phyloP scores from a whole-genome alignment of 2,888 invertebrate genomes.

The Macrophya annulata region DNA sequence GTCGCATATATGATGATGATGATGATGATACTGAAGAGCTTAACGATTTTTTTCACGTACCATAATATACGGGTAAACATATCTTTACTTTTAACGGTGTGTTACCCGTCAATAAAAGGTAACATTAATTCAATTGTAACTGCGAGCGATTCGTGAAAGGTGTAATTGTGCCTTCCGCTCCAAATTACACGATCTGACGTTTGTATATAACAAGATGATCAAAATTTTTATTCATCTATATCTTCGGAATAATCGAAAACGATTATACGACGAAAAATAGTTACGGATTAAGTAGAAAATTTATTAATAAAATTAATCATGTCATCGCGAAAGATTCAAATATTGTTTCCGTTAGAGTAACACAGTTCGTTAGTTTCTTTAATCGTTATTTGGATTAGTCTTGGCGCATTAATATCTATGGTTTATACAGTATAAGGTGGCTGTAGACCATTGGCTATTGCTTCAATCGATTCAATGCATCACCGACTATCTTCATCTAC shows the following conservation, averaged over 20 bases:
- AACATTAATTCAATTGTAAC: conserved; percentile 46
- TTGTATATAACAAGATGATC: conserved; percentile 27
- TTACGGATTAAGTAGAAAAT: too few species aligned
- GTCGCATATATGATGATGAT: conserved; percentile 1
- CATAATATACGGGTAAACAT: conserved; percentile 42
- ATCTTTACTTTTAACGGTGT: conserved; percentile 52
- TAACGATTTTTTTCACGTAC: conserved; percentile 32
- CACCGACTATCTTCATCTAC: conserved; percentile 52
- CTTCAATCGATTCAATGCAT: conserved; percentile 52
- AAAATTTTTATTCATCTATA: neutral
- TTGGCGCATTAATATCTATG: neutral
- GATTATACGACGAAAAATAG: neutral
- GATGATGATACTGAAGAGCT: conserved; percentile 14
- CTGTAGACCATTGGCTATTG: conserved; percentile 37
- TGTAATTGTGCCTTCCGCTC: conserved; percentile 35
- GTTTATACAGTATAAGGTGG: neutral
- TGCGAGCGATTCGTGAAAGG: conserved; percentile 43
- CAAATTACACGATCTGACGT: conserved; percentile 2
- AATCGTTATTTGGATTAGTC: neutral
- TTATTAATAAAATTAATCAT: neutral
- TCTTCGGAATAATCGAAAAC: neutral
- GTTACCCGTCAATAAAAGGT: conserved; percentile 48
- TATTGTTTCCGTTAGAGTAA: neutral
- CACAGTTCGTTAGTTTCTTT: neutral
- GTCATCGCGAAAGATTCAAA: neutral